Conservation (phyloP, 2,113 vertebrate species). For the Proterorhinus semilunaris region DNA sequence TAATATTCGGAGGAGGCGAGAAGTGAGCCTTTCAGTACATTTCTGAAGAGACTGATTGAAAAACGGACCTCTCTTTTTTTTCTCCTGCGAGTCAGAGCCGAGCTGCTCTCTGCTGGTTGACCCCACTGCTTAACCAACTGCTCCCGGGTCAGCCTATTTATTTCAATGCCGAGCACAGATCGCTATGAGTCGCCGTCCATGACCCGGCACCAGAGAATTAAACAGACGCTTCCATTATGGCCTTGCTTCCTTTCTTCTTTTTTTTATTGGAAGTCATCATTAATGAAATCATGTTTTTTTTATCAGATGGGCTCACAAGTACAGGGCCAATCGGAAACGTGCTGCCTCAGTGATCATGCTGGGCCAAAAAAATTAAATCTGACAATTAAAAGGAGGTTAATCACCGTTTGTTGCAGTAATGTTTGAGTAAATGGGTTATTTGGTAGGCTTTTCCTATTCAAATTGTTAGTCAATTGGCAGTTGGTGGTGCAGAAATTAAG, state of each 20-base stretch:
- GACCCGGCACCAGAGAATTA: slow-evolving; percentile 29
- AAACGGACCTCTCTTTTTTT: slow-evolving; percentile 36
- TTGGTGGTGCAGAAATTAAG: slow-evolving; percentile 1
- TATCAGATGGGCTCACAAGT: slow-evolving; percentile 1
- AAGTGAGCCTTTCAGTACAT: slow-evolving; percentile 51
- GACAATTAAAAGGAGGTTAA: slow-evolving; percentile 1
- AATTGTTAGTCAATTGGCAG: background rate
- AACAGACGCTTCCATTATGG: slow-evolving; percentile 26
- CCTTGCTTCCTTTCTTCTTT: slow-evolving; percentile 11
- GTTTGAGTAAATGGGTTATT: background rate
- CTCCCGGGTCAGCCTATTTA: slow-evolving; percentile 56
- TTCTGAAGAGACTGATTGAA: slow-evolving; percentile 50
- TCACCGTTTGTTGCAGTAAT: background rate
- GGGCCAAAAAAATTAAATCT: background rate
- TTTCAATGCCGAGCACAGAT: slow-evolving; percentile 23
- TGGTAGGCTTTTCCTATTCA: background rate
- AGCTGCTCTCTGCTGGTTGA: slow-evolving; percentile 42
- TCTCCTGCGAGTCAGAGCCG: slow-evolving; percentile 9
- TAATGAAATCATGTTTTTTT: slow-evolving; percentile 4
- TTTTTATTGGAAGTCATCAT: slow-evolving; percentile 17
- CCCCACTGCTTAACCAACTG: slow-evolving; percentile 62
- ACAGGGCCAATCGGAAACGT: background rate
- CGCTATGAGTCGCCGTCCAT: slow-evolving; percentile 11
- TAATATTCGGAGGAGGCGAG: slow-evolving; percentile 45
- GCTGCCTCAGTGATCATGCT: background rate